These are phyloP conservation scores for Xenops minutus DNA, from an alignment of 2,797 vertebrate genomes.

Conservation along the genomic window DNA sequence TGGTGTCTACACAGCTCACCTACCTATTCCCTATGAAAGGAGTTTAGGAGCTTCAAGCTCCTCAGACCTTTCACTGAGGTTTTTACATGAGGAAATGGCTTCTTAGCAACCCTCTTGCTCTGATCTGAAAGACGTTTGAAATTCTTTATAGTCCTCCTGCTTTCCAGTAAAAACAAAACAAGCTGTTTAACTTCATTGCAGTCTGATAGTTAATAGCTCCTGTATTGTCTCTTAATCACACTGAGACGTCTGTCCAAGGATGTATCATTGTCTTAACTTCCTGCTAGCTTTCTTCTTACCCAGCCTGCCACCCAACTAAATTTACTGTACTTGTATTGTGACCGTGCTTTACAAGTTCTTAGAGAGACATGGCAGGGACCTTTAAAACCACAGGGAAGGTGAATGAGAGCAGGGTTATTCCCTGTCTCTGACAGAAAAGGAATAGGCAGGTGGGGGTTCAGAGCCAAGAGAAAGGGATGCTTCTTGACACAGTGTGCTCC, in stretches of 20 bases:
- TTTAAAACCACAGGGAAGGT: not conserved
- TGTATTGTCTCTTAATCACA: constrained; percentile 51
- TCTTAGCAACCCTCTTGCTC: not conserved
- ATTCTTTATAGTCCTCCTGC: constrained; percentile 39
- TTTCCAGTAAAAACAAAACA: constrained; percentile 58
- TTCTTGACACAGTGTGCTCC: not conserved
- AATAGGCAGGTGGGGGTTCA: not conserved
- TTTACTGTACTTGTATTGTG: not conserved
- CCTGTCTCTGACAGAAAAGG: not conserved
- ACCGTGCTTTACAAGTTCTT: constrained; percentile 16
- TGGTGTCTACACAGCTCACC: not conserved
- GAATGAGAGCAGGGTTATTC: not conserved
- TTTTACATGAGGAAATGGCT: constrained; percentile 25
- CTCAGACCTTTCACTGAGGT: not conserved
- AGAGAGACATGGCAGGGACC: not conserved
- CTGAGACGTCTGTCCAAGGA: constrained; percentile 39
- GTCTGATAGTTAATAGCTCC: constrained; percentile 49
- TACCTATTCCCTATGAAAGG: not conserved
- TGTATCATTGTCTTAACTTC: constrained; percentile 52
- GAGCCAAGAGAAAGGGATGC: not conserved
- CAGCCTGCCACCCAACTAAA: constrained; percentile 7
- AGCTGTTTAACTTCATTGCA: constrained; percentile 48
- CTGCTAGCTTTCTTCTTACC: constrained; percentile 7
- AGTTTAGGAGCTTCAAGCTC: not conserved
- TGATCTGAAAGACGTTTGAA: constrained; percentile 4